A percentile compares a stretch with the other conserved stretches of the same genome.
These are phyloP conservation scores for Heliocidaris tuberculata DNA, from an alignment of 35 echinoderm and acorn worm genomes.

Conservation along the genomic window DNA sequence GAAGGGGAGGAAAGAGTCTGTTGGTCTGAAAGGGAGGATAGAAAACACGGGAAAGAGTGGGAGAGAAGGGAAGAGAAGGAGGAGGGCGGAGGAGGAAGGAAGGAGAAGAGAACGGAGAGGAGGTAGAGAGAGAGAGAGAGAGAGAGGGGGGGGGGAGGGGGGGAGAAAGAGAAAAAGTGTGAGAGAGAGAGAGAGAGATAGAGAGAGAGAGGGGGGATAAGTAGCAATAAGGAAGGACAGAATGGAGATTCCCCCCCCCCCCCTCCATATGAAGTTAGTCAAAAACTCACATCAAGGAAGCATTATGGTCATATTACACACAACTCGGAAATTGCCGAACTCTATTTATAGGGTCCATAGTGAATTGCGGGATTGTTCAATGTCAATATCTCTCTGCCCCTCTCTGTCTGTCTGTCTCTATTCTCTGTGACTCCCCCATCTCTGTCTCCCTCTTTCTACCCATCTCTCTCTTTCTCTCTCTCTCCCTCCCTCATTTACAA, in stretches of 20 bases:
- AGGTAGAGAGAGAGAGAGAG: not conserved
- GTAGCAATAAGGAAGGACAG: too few species aligned
- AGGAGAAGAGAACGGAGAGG: not conserved
- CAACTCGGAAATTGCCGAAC: not conserved
- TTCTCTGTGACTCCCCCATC: not conserved
- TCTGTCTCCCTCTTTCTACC: not conserved
- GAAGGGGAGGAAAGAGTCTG: not conserved
- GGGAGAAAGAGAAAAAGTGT: too few species aligned
- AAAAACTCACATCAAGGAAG: too few species aligned
- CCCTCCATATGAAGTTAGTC: too few species aligned
- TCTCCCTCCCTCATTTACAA: not conserved
- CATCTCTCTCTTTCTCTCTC: not conserved
- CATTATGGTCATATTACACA: not conserved
- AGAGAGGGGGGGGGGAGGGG: not conserved
- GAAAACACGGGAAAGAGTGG: not conserved
- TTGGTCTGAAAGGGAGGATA: not conserved
- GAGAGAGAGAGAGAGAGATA: not conserved
- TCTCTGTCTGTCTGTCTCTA: not conserved
- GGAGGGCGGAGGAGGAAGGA: not conserved
- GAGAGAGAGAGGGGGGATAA: not conserved
- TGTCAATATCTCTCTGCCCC: not conserved
- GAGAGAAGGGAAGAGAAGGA: not conserved
- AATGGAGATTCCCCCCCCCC: too few species aligned
- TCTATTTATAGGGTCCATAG: not conserved
- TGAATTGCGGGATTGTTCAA: not conserved